phyloP scores from a whole-genome alignment of 2,888 invertebrate species.

The Taenaris catops region DNA sequence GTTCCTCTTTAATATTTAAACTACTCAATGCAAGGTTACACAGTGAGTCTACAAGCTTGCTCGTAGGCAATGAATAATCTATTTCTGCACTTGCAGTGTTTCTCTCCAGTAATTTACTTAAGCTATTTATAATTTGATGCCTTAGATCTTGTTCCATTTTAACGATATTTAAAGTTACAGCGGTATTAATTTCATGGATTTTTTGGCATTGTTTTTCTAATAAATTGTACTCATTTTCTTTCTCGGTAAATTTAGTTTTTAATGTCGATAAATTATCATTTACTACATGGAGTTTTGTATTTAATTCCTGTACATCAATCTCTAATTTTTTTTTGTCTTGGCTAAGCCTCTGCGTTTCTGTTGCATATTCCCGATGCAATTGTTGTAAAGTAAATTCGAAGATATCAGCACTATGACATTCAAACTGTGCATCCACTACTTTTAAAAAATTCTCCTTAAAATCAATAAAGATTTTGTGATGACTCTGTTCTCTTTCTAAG shows the following conservation, averaged over 20 bases:
- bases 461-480: constrained; percentile 29
- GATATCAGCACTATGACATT: constrained; percentile 33
- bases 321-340: constrained; percentile 37
- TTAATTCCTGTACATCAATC: constrained; percentile 34
- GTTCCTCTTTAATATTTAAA: no score
- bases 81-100: constrained; percentile 37
- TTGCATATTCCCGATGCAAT: constrained; percentile 37
- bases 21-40: constrained; percentile 41
- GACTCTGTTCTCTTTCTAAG: constrained; percentile 28
- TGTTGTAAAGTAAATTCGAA: constrained; percentile 42
- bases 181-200: constrained; percentile 52
- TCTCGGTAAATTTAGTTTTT: constrained; percentile 41
- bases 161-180: constrained; percentile 56
- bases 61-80: constrained; percentile 33
- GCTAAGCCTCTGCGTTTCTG: constrained; percentile 33
- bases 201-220: constrained; percentile 49
- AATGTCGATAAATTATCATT: constrained; percentile 40
- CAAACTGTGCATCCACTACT: constrained; percentile 46
- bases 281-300: constrained; percentile 37
- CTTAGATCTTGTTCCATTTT: constrained; percentile 45
- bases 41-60: constrained; percentile 36
- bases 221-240: constrained; percentile 49
- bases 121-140: constrained; percentile 38
- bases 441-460: constrained; percentile 47
- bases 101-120: constrained; percentile 36